Conservation (phyloP, 1,140 invertebrate species). For the Drosophila neocordata region DNA sequence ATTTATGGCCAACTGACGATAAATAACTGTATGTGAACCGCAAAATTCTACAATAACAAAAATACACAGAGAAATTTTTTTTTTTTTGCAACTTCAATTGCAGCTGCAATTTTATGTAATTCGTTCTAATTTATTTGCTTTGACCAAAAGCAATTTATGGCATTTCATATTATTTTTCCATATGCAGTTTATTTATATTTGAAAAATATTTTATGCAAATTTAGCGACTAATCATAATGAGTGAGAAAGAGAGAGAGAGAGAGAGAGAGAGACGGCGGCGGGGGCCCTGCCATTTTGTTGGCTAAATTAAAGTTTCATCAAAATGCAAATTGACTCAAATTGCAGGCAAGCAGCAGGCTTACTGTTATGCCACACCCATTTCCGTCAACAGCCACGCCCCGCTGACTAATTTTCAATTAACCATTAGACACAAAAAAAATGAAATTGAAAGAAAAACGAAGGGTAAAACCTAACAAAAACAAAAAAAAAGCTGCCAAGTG, state of each 20-base stretch:
- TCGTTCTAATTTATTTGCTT: conserved; percentile 75
- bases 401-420: conserved; percentile 73
- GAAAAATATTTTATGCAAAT: conserved; percentile 71
- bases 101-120: conserved; percentile 63
- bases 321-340: conserved; percentile 73
- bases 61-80: neutral
- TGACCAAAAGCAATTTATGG: conserved; percentile 67
- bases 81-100: conserved; percentile 19
- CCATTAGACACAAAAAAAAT: conserved; percentile 31
- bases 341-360: conserved; percentile 33
- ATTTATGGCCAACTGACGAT: conserved; percentile 67
- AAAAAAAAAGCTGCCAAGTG: conserved; percentile 37
- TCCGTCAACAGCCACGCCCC: conserved; percentile 46
- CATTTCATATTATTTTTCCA: conserved; percentile 35
- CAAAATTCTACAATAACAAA: conserved; percentile 20
- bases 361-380: conserved; percentile 55
- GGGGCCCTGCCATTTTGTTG: neutral
- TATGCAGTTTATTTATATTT: conserved; percentile 4
- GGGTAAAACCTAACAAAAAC: conserved; percentile 2
- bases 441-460: neutral
- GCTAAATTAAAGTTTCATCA: conserved; percentile 77
- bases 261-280: no score
- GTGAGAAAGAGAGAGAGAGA: neutral
- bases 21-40: conserved; percentile 57
- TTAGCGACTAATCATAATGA: conserved; percentile 60